These are phyloP conservation scores for Dipodomys spectabilis DNA, from an alignment of 2,113 vertebrate species.

Conservation along the genomic window DNA sequence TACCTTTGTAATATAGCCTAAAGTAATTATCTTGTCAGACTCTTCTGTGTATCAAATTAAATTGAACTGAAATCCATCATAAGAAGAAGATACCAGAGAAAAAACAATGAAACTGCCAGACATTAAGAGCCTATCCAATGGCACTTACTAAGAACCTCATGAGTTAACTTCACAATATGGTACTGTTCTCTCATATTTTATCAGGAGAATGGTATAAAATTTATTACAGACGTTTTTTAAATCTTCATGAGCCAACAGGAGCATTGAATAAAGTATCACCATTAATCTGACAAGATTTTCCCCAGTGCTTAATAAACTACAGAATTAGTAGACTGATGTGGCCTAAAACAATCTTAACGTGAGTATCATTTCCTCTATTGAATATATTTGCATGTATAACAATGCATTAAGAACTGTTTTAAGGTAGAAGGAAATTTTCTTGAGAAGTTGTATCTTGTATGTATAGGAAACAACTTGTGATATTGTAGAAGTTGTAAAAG, in stretches of 20 bases:
- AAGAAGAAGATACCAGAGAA: neutral
- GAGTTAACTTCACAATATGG: neutral
- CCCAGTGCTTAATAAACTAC: neutral
- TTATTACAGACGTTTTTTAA: neutral
- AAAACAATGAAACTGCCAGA: neutral
- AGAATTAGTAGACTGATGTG: neutral
- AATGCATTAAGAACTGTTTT: neutral
- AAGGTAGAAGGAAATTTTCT: neutral
- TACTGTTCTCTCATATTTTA: neutral
- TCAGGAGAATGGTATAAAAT: neutral
- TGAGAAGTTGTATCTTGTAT: neutral
- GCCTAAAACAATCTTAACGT: neutral
- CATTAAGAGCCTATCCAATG: neutral
- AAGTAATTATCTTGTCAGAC: slow-evolving; percentile 66
- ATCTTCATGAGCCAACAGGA: neutral
- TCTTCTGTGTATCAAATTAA: slow-evolving; percentile 43
- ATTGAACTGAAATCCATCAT: slow-evolving; percentile 47
- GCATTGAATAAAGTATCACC: neutral
- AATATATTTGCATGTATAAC: neutral
- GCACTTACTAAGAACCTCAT: neutral
- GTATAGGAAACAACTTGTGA: neutral
- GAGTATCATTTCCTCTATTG: neutral
- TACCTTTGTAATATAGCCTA: slow-evolving; percentile 22
- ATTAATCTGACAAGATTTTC: neutral
- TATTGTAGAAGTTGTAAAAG: neutral